Evolutionary conservation across 2,888 invertebrate genomes (phyloP).

Genomic region (Pristionchus maxplancki): DNA sequence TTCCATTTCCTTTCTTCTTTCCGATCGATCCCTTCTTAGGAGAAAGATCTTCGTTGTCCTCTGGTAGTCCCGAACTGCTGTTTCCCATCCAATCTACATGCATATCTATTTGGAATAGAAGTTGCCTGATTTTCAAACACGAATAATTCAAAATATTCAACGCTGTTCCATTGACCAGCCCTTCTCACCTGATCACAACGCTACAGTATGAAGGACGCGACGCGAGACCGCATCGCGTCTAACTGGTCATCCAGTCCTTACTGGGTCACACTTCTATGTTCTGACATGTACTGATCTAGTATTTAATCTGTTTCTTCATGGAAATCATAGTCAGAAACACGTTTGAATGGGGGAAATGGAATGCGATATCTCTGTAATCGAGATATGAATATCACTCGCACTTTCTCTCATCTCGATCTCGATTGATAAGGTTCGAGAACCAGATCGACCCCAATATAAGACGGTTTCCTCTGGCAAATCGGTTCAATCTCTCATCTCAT

Average conservation of each 20-base stretch:
- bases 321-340: neutral
- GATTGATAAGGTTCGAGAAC: conserved; percentile 45
- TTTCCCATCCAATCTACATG: conserved; percentile 23
- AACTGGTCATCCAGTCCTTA: neutral
- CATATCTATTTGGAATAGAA: neutral
- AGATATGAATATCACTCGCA: conserved; percentile 30
- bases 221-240: conserved; percentile 27
- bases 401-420: neutral
- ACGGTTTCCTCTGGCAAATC: neutral
- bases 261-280: neutral
- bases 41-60: neutral
- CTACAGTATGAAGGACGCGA: conserved; percentile 6
- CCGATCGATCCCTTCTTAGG: neutral
- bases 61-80: conserved; percentile 1
- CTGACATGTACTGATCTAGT: neutral
- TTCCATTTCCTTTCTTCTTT: conserved; percentile 7
- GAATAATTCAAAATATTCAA: neutral
- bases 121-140: neutral
- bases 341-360: neutral
- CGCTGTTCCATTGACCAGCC: neutral
- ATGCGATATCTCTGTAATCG: neutral
- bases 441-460: conserved; percentile 36
- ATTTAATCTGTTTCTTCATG: neutral
- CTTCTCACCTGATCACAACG: neutral
- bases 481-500: conserved; percentile 8